Evolutionary conservation across 2,888 invertebrate genomes (phyloP), one percentile per base, ranked within the genome.

Genomic region (Sympetrum striolatum): DNA sequence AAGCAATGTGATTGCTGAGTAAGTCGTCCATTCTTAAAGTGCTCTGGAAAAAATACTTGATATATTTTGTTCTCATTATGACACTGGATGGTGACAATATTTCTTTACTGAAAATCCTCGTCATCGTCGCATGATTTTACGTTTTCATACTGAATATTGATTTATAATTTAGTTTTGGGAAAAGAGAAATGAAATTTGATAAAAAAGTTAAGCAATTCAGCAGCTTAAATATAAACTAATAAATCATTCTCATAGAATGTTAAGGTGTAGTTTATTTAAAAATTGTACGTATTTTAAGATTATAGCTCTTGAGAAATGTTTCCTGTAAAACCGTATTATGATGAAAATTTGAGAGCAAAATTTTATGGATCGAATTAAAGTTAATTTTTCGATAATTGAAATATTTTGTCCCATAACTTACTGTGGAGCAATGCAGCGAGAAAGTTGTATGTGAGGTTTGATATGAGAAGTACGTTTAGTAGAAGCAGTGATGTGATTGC

Each of bases 141-240:
- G 86, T 86, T 86, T 86, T 86, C 60, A 86, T 86, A 58, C 58
- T 86, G 60, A 60, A 86, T 37, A 86, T 86, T 58, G 86, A 86
- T 37, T 22, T 73, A 31, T 25, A 73, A 86, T 86, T 86, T 86
- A 86, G 86, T 86, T 86, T 86, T 86, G 86, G 86, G 86, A 86
- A 86, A 86, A 86, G 86, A 86, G 86, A 60, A 86, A 86, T 86
- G 86, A 86, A 86, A 86, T 86, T 86, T 86, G 86, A 86, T 86
- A 86, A 60, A 86, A 86, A 86, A 60, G 86, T 86, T 86, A 86
- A 86, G 86, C 86, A 86, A 58, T 86, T 86, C 86, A 60, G 86
- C 86, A 60, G 86, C 86, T 86, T 86, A 86, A 86, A 86, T 86
- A 58, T 86, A 37, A 86, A 86, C 60, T 60, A 64, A 86, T 86